Evolutionary conservation across 2,888 invertebrate species (phyloP).

Genomic region (Lottia scabra): DNA sequence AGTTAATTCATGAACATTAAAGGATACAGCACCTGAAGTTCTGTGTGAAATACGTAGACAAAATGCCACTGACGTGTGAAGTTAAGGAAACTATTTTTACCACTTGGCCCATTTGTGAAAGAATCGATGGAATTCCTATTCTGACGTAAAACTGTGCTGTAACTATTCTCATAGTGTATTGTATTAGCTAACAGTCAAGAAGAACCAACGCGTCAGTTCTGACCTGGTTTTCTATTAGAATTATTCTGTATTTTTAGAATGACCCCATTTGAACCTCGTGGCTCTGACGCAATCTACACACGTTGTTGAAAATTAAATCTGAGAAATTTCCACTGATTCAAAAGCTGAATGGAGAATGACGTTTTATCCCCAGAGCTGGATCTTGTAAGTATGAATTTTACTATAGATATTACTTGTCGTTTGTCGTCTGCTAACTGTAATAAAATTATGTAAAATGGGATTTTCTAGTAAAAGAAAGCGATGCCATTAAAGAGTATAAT

Average conservation of each 20-base stretch:
- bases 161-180: not conserved
- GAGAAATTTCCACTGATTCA: not conserved
- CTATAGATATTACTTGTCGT: not conserved
- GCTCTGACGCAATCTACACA: not conserved
- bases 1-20: slow-evolving; percentile 3
- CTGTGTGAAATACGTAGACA: no score
- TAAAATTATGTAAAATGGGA: no score
- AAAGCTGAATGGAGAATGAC: slow-evolving; percentile 2
- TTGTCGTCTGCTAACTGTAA: not conserved
- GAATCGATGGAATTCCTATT: not conserved
- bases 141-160: not conserved
- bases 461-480: no score
- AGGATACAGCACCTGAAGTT: not conserved
- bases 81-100: not conserved
- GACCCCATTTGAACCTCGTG: not conserved
- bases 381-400: not conserved
- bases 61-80: no score
- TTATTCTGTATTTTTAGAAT: not conserved
- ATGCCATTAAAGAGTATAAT: no score
- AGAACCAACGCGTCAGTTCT: not conserved
- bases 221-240: not conserved
- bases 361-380: not conserved
- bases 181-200: not conserved
- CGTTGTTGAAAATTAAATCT: not conserved
- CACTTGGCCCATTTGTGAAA: not conserved